These are phyloP conservation scores for Ophonus ardosiacus DNA, from an alignment of 2,888 invertebrate genomes.

Conservation along the genomic window DNA sequence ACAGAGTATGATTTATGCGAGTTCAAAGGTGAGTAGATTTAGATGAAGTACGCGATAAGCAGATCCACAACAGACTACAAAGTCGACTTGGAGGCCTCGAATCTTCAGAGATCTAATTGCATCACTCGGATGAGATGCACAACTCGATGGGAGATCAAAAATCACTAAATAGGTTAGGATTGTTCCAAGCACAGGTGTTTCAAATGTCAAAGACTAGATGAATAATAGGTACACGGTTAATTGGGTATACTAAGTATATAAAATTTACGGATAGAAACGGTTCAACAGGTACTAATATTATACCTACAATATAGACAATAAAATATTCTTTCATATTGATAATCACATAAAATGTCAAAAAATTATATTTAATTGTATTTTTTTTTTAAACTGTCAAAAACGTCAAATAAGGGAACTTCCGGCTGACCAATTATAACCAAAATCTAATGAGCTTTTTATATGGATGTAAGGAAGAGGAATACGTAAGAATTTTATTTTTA, in stretches of 20 bases:
- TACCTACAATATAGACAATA: too few relatives aligned
- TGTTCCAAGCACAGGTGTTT: not conserved
- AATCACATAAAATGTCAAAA: too few relatives aligned
- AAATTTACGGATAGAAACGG: not conserved
- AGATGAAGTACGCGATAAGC: slow-evolving; percentile 34
- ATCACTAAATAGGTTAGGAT: not conserved
- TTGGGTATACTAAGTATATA: not conserved
- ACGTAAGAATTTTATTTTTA: too few relatives aligned
- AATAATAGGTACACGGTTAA: not conserved
- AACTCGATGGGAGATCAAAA: not conserved
- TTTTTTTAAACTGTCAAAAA: too few relatives aligned
- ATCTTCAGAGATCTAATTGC: slow-evolving; percentile 25
- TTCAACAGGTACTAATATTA: not conserved
- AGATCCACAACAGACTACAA: not conserved
- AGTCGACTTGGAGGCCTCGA: not conserved
- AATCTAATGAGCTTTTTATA: too few relatives aligned
- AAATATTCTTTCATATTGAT: too few relatives aligned
- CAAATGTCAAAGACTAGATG: not conserved
- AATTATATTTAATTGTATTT: too few relatives aligned
- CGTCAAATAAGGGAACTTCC: too few relatives aligned
- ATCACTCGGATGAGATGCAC: slow-evolving; percentile 30
- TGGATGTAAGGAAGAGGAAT: too few relatives aligned
- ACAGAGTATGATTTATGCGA: slow-evolving; percentile 40
- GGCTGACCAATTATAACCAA: too few relatives aligned
- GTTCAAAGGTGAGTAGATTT: slow-evolving; percentile 48